phyloP scores from a whole-genome alignment of 2,797 vertebrate species.

The Ctenosaura bakeri region DNA sequence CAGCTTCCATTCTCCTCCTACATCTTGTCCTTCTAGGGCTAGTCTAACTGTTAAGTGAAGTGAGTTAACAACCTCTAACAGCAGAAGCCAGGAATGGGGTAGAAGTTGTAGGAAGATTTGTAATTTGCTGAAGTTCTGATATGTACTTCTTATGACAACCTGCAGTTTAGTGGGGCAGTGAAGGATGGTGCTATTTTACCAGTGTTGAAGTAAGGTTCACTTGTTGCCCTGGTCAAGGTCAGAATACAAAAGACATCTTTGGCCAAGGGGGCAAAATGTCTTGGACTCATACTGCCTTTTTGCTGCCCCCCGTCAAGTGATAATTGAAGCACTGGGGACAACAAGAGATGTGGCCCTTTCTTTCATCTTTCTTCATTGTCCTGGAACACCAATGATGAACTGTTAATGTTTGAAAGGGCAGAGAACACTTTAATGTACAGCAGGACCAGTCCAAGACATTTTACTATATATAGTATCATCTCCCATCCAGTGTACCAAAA shows the following conservation, averaged over 20 bases:
- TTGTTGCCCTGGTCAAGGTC: no score
- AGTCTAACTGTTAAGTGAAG: background rate
- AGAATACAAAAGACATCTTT: background rate
- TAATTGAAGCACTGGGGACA: background rate
- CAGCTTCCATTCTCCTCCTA: background rate
- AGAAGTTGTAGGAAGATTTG: background rate
- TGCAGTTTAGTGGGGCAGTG: no score
- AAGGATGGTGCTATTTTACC: no score
- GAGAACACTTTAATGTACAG: background rate
- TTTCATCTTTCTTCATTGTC: no score
- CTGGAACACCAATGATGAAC: no score
- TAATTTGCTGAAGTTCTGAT: background rate
- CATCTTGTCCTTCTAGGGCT: background rate
- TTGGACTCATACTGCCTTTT: background rate
- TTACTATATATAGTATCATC: no score
- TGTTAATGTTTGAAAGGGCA: background rate
- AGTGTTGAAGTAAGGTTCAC: no score
- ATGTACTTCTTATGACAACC: no score
- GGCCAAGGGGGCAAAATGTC: background rate
- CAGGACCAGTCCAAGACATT: no score
- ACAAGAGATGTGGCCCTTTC: no score
- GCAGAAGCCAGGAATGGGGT: background rate
- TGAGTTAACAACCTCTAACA: no score
- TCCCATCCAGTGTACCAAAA: no score
- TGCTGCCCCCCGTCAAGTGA: background rate